These are phyloP conservation scores for Lacanobia wlatinum DNA, from an alignment of 2,888 invertebrate species.

Conservation along the genomic window DNA sequence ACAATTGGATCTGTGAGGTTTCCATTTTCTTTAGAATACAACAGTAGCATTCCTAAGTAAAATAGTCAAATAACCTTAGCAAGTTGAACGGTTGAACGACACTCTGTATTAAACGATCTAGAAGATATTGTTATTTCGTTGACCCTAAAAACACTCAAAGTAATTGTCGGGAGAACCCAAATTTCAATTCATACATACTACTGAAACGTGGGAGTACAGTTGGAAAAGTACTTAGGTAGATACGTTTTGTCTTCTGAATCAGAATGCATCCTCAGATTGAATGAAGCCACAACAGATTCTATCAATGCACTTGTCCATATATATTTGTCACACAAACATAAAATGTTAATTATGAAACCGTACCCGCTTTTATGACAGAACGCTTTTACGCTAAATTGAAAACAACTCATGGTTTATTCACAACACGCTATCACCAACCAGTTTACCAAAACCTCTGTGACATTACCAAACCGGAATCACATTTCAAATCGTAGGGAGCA, in stretches of 20 bases:
- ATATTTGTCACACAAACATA: conserved; percentile 76
- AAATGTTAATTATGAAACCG: conserved; percentile 85
- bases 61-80: neutral
- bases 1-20: neutral
- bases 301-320: conserved; percentile 41
- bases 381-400: conserved; percentile 90
- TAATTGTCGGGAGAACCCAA: conserved; percentile 25
- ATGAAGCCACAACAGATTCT: conserved; percentile 60
- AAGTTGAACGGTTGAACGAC: neutral
- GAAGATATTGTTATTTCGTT: conserved; percentile 20
- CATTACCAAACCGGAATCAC: conserved; percentile 66
- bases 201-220: conserved; percentile 1
- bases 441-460: conserved; percentile 76
- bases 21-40: neutral
- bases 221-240: neutral
- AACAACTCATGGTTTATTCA: conserved; percentile 90
- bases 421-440: conserved; percentile 79
- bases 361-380: conserved; percentile 86
- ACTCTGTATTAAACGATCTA: conserved; percentile 20
- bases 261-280: conserved; percentile 32
- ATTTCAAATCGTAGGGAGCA: conserved; percentile 68
- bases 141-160: conserved; percentile 39
- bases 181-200: conserved; percentile 23
- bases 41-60: neutral
- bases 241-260: neutral